phyloP scores from a whole-genome alignment of 2,797 vertebrate species.

The Myotis planiceps region DNA sequence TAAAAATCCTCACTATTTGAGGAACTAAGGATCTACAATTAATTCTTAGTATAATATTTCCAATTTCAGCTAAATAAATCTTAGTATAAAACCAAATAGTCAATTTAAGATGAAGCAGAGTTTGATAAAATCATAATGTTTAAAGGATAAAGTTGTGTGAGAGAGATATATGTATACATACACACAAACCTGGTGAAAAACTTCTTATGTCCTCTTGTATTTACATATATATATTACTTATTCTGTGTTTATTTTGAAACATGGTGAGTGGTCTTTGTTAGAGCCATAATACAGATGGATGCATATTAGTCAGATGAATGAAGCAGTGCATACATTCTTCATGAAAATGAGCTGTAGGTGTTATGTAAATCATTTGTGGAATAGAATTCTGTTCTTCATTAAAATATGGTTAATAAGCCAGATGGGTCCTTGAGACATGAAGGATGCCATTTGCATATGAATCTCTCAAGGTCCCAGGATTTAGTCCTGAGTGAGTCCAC shows the following conservation, averaged over 20 bases:
- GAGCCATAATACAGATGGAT: neutral
- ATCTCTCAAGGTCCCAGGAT: neutral
- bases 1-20: slow-evolving; percentile 28
- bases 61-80: neutral
- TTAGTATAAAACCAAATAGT: neutral
- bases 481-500: neutral
- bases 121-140: neutral
- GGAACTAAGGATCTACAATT: neutral
- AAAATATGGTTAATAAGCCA: neutral
- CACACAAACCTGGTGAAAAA: neutral
- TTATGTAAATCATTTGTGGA: neutral
- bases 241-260: neutral
- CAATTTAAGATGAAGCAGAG: neutral
- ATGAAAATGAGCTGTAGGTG: neutral
- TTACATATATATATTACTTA: neutral
- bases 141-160: neutral
- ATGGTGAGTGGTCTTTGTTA: neutral
- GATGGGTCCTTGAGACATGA: neutral
- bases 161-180: neutral
- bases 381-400: slow-evolving; percentile 29
- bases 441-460: neutral
- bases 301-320: neutral
- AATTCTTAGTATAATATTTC: slow-evolving; percentile 13
- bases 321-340: slow-evolving; percentile 9
- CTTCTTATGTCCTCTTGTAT: neutral